phyloP scores from a whole-genome alignment of 2,888 invertebrate species.

The Sinohyriopsis cumingii region DNA sequence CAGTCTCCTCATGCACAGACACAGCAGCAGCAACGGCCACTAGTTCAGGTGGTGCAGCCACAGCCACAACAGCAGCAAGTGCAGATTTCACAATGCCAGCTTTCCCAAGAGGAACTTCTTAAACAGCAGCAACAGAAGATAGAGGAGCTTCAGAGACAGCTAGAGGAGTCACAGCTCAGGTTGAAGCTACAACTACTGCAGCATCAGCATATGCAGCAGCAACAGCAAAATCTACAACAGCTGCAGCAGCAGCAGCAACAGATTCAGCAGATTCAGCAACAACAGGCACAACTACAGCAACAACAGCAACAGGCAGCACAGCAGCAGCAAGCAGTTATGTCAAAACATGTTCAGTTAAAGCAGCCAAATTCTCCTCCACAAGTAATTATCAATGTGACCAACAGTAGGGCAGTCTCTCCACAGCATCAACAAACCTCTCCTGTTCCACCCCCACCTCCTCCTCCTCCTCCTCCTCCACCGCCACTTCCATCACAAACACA shows the following conservation, averaged over 20 bases:
- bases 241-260: slow-evolving; percentile 49
- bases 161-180: slow-evolving; percentile 62
- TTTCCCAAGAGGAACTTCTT: slow-evolving; percentile 59
- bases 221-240: slow-evolving; percentile 54
- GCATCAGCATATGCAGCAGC: slow-evolving; percentile 53
- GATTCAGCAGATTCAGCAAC: slow-evolving; percentile 36
- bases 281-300: slow-evolving; percentile 33
- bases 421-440: background rate
- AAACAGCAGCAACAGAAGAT: slow-evolving; percentile 88
- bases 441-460: slow-evolving; percentile 8
- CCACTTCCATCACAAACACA: slow-evolving; percentile 11
- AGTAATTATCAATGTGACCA: slow-evolving; percentile 30
- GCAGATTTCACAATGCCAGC: slow-evolving; percentile 19
- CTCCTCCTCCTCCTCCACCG: slow-evolving; percentile 12
- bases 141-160: slow-evolving; percentile 85
- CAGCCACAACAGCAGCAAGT: slow-evolving; percentile 37
- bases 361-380: slow-evolving; percentile 20
- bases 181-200: slow-evolving; percentile 51
- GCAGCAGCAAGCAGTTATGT: slow-evolving; percentile 11
- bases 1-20: slow-evolving; percentile 31
- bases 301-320: slow-evolving; percentile 15
- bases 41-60: slow-evolving; percentile 44
- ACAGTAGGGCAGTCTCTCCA: no score
- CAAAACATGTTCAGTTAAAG: slow-evolving; percentile 5
- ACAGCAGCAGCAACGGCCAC: slow-evolving; percentile 52